Evolutionary conservation across 2,113 vertebrate genomes (phyloP).

Genomic region (Rhizomys pruinosus): DNA sequence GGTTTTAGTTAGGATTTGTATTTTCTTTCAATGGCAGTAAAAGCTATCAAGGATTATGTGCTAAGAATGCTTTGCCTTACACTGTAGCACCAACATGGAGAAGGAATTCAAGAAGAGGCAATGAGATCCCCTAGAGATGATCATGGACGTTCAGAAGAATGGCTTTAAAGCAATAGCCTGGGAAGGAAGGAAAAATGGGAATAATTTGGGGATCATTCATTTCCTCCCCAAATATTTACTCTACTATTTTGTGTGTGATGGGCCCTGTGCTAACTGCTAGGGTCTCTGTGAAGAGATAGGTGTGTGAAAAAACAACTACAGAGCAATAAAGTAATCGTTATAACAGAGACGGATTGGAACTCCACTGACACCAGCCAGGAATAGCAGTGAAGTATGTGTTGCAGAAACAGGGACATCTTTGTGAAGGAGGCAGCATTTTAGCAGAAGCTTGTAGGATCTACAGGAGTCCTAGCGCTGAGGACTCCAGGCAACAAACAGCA

Average conservation of each 20-base stretch:
- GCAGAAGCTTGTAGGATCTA: too few relatives aligned
- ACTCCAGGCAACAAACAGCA: neutral
- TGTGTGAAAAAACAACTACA: neutral
- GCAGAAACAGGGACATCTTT: neutral
- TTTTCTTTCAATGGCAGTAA: conserved; percentile 9
- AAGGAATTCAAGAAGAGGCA: neutral
- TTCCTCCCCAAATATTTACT: conserved; percentile 27
- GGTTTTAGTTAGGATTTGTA: neutral
- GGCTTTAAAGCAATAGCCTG: neutral
- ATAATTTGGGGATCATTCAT: neutral
- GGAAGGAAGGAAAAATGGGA: neutral
- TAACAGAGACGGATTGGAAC: neutral
- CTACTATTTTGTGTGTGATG: conserved; percentile 4
- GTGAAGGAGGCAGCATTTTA: neutral
- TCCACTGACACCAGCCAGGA: neutral
- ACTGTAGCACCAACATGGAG: neutral
- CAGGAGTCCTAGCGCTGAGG: neutral
- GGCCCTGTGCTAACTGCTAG: neutral
- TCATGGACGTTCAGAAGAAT: neutral
- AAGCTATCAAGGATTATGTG: neutral
- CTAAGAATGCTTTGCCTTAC: neutral
- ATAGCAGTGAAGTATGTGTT: neutral
- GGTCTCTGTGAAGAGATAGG: neutral
- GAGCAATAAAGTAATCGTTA: neutral
- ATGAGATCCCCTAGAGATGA: neutral